Evolutionary conservation across 2,888 invertebrate species (phyloP).

Genomic region (Drosophila mulleri): DNA sequence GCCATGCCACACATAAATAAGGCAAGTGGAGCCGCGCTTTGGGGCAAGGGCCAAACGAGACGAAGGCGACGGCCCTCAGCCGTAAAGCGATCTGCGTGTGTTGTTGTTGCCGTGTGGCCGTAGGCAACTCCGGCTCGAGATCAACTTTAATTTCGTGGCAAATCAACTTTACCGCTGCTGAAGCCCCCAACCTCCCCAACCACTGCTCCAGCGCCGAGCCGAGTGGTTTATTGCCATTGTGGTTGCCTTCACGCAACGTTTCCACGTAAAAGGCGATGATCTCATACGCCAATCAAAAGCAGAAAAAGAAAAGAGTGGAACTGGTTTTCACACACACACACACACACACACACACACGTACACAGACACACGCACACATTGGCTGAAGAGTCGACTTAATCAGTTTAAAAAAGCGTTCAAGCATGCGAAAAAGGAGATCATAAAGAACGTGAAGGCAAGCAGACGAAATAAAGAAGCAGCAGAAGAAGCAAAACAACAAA

Average conservation of each 20-base stretch:
- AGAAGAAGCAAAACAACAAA: background rate
- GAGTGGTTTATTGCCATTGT: constrained; percentile 34
- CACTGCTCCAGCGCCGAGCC: too few species aligned
- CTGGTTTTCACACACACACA: constrained; percentile 63
- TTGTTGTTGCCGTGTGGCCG: constrained; percentile 11
- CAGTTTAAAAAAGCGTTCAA: constrained; percentile 80
- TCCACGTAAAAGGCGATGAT: constrained; percentile 79
- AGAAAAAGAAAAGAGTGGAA: constrained; percentile 51
- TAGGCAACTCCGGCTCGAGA: constrained; percentile 39
- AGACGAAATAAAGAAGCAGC: constrained; percentile 7
- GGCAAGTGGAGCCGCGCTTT: constrained; percentile 1
- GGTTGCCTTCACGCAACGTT: constrained; percentile 75
- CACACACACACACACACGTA: constrained; percentile 5
- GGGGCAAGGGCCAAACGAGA: background rate
- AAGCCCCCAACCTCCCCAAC: background rate
- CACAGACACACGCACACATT: background rate
- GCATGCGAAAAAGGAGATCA: constrained; percentile 71
- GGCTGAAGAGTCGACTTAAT: constrained; percentile 78
- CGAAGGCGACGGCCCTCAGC: background rate
- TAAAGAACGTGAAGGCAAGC: constrained; percentile 48
- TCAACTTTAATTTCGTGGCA: constrained; percentile 80
- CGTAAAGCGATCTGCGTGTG: background rate
- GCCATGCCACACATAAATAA: constrained; percentile 34
- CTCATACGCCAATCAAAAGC: constrained; percentile 76
- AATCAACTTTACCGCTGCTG: constrained; percentile 65